Conservation (phyloP, 2,888 invertebrate species). For the Lissocephala sabroskyi region DNA sequence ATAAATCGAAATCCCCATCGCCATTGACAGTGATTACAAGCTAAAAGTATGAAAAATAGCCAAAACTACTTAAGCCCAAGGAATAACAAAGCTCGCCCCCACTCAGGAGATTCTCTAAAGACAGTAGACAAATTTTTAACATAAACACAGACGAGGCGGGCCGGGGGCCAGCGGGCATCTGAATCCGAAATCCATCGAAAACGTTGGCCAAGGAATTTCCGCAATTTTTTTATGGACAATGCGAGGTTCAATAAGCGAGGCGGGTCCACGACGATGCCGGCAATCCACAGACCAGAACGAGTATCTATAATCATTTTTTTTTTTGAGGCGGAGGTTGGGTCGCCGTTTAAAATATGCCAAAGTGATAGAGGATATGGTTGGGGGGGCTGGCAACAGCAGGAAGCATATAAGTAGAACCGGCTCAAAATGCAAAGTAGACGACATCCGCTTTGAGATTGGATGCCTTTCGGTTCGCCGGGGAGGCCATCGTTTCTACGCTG, state of each 20-base stretch:
- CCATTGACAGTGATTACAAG: constrained; percentile 66
- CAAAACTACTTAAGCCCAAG: constrained; percentile 65
- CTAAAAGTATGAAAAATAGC: constrained; percentile 65
- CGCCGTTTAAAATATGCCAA: constrained; percentile 60
- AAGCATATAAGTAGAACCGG: constrained; percentile 64
- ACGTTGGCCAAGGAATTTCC: constrained; percentile 29
- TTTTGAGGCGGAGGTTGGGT: too few relatives aligned
- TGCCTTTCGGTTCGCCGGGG: constrained; percentile 44
- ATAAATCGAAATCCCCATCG: constrained; percentile 32
- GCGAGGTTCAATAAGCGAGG: too few relatives aligned
- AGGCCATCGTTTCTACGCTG: constrained; percentile 29
- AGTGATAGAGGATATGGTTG: constrained; percentile 15
- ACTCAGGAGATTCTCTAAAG: constrained; percentile 20
- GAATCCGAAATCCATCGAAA: constrained; percentile 24
- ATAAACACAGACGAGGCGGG: constrained; percentile 50
- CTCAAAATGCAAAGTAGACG: constrained; percentile 66
- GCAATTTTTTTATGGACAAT: constrained; percentile 24
- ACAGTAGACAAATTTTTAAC: constrained; percentile 61
- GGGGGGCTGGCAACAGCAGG: constrained; percentile 37
- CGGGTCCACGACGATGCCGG: too few relatives aligned
- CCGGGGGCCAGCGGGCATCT: neutral
- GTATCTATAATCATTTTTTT: constrained; percentile 59
- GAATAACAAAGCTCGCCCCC: constrained; percentile 61
- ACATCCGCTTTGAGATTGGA: constrained; percentile 65
- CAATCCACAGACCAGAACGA: too few relatives aligned